A percentile compares a stretch with the other conserved stretches of the same genome.
These are phyloP conservation scores for Lordiphosa collinella DNA, from an alignment of 1,140 invertebrate species.

Conservation along the genomic window DNA sequence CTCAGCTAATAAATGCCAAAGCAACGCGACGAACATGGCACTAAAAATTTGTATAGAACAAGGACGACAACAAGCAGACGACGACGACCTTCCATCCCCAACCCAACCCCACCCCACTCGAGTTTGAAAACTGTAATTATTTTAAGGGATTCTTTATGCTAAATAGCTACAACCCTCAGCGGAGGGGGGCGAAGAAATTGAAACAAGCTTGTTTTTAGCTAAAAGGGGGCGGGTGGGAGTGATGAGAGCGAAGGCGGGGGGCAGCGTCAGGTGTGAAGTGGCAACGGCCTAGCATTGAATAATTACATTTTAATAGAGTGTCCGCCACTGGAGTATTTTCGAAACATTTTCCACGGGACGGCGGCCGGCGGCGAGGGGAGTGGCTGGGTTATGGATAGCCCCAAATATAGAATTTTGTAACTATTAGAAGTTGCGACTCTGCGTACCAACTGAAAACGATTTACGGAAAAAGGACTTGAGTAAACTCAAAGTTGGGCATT, in stretches of 20 bases:
- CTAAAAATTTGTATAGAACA: constrained; percentile 64
- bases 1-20: constrained; percentile 61
- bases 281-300: constrained; percentile 69
- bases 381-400: too few species aligned
- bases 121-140: constrained; percentile 70
- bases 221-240: not conserved
- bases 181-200: constrained; percentile 32
- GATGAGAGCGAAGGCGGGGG: constrained; percentile 1
- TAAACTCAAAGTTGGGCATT: too few species aligned
- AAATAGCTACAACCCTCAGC: constrained; percentile 34
- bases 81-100: not conserved
- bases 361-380: too few species aligned
- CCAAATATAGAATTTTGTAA: too few species aligned
- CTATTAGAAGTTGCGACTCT: too few species aligned
- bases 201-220: constrained; percentile 22
- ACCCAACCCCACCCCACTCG: not conserved
- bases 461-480: too few species aligned
- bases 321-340: constrained; percentile 51
- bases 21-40: constrained; percentile 51
- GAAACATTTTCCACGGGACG: constrained; percentile 62
- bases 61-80: constrained; percentile 21
- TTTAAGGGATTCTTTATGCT: constrained; percentile 74
- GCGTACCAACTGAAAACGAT: too few species aligned
- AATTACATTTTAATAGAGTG: constrained; percentile 75
- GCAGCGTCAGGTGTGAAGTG: constrained; percentile 61